Evolutionary conservation across 2,113 vertebrate genomes (phyloP), one percentile per base, ranked within the genome.

Genomic region (Diadophis punctatus): DNA sequence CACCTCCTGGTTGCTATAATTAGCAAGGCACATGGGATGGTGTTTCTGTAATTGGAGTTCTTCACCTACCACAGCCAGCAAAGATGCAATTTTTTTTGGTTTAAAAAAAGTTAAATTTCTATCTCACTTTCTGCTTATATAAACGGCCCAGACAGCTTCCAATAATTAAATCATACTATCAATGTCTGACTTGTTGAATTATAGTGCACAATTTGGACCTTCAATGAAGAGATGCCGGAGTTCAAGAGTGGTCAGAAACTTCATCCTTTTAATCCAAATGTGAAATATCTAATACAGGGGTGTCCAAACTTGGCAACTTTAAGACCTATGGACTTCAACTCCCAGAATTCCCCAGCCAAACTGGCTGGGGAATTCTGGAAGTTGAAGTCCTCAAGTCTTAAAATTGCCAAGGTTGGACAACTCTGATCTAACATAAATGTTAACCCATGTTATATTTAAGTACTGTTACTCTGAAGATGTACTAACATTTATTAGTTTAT

Each of bases 1-100:
- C 0, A 30, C 68, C 18, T 95, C 89, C 16, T 92, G 94, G 95
- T 95, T 94, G 95, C 91, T 93, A 56, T 68, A 0, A 0, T 20
- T 46, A 85, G 12, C 25, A 20, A 58, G 39, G 43, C 43, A 46
- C n/a, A 49, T 25, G 43, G 10, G 43, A 46, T 11, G 86, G 30
- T 8, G 55, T 58, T 86, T 88, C 39, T 49, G 30, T 85, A 85
- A 58, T 34, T 9, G 25, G 53, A 34, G 25, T 14, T 90, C 30
- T 43, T 92, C 46, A 39, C 22, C 43, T 5, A 48, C 7, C 25
- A 80, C n/a, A 63, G 3, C 18, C 23, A 58, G 91, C 87, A 85
- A 52, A 88, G 12, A 89, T 25, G 9, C 10, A n/a, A 1, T 39
- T 14, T 46, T 74, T 80, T 8, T 6, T 68, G 2, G 34, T 30